phyloP scores from a whole-genome alignment of 2,888 invertebrate species.

The Dorcus hopei region DNA sequence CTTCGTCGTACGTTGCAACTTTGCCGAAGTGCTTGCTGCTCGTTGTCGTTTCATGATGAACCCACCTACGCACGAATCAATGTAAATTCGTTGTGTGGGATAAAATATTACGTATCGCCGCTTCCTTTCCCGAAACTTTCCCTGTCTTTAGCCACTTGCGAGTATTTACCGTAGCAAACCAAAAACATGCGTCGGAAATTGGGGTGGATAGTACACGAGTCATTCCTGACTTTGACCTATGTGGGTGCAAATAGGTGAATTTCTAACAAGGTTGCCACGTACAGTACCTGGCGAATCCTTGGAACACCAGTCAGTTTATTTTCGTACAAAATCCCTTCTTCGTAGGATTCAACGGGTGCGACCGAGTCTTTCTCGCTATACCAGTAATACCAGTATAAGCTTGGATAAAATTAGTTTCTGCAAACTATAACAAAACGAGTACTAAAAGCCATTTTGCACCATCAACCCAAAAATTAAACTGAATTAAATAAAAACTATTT shows the following conservation, averaged over 20 bases:
- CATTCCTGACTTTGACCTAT: constrained; percentile 54
- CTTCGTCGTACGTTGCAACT: constrained; percentile 54
- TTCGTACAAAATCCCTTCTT: constrained; percentile 52
- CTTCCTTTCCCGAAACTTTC: constrained; percentile 48
- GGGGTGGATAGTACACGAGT: constrained; percentile 62
- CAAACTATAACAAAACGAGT: constrained; percentile 33
- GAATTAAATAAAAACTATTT: neutral
- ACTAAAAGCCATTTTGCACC: constrained; percentile 1
- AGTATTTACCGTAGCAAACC: constrained; percentile 61
- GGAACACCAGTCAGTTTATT: constrained; percentile 61
- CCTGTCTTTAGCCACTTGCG: constrained; percentile 53
- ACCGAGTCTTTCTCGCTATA: constrained; percentile 38
- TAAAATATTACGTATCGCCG: constrained; percentile 45
- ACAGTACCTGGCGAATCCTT: constrained; percentile 53
- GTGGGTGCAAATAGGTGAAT: neutral
- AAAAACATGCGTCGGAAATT: constrained; percentile 61
- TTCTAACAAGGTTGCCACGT: neutral
- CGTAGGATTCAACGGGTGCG: constrained; percentile 37
- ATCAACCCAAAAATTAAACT: no score
- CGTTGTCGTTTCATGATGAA: no score
- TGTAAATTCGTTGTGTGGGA: no score
- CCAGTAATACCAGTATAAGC: constrained; percentile 60
- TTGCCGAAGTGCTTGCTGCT: constrained; percentile 47
- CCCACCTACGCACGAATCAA: no score
- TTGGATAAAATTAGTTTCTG: constrained; percentile 50